Evolutionary conservation across 2,113 vertebrate genomes (phyloP).

Genomic region (Carlito syrichta): DNA sequence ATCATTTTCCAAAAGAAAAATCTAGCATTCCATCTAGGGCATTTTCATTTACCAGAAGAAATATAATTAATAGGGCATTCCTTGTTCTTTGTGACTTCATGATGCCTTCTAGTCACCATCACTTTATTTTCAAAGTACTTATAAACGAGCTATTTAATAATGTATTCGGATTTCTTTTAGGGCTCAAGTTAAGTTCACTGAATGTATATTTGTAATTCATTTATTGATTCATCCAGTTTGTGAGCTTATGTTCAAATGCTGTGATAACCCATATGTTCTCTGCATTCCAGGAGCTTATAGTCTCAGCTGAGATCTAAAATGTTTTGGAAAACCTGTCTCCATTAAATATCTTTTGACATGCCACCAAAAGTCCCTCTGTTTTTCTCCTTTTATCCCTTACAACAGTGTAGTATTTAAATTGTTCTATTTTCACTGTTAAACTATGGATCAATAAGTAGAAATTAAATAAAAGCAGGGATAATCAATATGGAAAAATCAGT

Average conservation of each 20-base stretch:
- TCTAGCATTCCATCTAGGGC: not conserved
- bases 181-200: not conserved
- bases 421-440: too few relatives aligned
- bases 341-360: too few relatives aligned
- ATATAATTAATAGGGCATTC: not conserved
- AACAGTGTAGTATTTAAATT: too few relatives aligned
- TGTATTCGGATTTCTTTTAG: not conserved
- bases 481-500: not conserved
- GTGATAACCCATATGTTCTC: not conserved
- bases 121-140: conserved; percentile 46
- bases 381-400: too few relatives aligned
- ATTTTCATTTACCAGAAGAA: not conserved
- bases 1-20: not conserved
- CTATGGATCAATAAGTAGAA: not conserved
- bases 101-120: not conserved
- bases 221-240: conserved; percentile 32
- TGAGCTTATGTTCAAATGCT: not conserved
- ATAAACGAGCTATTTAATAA: conserved; percentile 27
- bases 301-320: too few relatives aligned
- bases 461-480: not conserved
- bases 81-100: not conserved
- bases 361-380: too few relatives aligned
- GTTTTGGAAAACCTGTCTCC: too few relatives aligned
- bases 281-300: not conserved
- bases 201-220: not conserved